These are phyloP conservation scores for Calonectris borealis DNA, from an alignment of 2,113 vertebrate genomes.

Conservation along the genomic window DNA sequence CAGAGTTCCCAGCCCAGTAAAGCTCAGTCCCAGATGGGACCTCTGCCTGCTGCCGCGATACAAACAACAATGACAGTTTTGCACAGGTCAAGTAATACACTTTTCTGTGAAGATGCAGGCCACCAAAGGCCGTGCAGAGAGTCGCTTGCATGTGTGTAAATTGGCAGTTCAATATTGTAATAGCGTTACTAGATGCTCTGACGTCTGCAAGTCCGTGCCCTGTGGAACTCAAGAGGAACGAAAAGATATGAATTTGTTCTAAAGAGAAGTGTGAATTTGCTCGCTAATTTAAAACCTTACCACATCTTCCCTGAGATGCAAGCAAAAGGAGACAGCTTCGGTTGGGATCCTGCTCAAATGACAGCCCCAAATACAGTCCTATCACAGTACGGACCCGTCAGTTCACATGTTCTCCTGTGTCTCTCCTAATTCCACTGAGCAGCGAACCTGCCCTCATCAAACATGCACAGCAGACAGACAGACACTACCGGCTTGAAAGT, in stretches of 20 bases:
- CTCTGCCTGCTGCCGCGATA: background rate
- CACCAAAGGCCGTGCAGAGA: background rate
- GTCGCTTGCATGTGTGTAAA: background rate
- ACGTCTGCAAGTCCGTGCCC: background rate
- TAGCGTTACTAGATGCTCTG: background rate
- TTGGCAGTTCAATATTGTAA: background rate
- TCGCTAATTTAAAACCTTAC: slow-evolving; percentile 6
- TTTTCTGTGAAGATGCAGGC: slow-evolving; percentile 1
- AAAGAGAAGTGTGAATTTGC: background rate
- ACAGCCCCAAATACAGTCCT: background rate
- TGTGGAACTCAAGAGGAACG: background rate
- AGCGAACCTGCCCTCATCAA: slow-evolving; percentile 12
- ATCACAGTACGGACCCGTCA: background rate
- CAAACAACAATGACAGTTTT: background rate
- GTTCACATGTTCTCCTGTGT: background rate
- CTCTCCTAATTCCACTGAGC: background rate
- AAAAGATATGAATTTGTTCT: background rate
- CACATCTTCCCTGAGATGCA: background rate
- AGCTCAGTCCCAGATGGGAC: background rate
- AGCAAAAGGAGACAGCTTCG: background rate
- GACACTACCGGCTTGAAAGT: background rate
- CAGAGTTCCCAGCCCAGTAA: background rate
- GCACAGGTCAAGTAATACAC: slow-evolving; percentile 5
- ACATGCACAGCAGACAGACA: slow-evolving; percentile 27
- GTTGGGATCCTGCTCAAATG: background rate